Base-by-base conservation (phyloP, 2,797 vertebrate species). In the Tragopan temminckii region DNA sequence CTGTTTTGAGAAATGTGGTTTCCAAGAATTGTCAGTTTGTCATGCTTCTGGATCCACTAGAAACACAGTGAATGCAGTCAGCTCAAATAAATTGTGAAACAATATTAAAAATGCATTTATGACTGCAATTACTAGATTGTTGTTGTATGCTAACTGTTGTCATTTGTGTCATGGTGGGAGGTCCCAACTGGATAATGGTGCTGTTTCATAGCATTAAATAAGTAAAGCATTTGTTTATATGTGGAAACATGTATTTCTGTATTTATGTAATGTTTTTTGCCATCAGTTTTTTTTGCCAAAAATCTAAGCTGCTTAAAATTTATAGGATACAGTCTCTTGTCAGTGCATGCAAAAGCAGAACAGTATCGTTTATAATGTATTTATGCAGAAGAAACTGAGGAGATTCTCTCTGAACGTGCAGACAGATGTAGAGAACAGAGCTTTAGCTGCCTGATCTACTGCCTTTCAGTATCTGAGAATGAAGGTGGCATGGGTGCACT, bases 1-100 rank as follows among this genome's bases (percentile, higher is more conserved):
- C 90, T 95, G 92, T 95, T 94, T 96, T 84, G 90, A 91, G 95
- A 94, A 96, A 94, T 96, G 96, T 88, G 96, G 95, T 97, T 97
- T 97, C 96, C 96, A 97, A 76, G 94, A 96, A 94, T 90, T 84
- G 87, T 95, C 90, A 82, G 83, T 92, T 95, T 94, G 88, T 91
- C 82, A 88, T 89, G 92, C 96, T 95, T 95, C 85, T 90, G 91
- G 95, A 96, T 62, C 70, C 72, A 55, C 91, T 94, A 89, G 96
- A 77, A 89, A 93, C 31, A 43, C 45, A 46, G n/a, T 10, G 57
- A 83, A 71, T 76, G 50, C 89, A 90, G 61, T 92, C 81, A 93
- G 94, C 52, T 67, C 31, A 2, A 66, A 66, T 62, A 52, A 90
- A 87, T 83, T 72, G 76, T 89, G 88, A 84, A 93, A 76, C n/a